Evolutionary conservation across 2,888 invertebrate species (phyloP), one percentile per base, ranked within the genome.

Genomic region (Plebejus melissa): DNA sequence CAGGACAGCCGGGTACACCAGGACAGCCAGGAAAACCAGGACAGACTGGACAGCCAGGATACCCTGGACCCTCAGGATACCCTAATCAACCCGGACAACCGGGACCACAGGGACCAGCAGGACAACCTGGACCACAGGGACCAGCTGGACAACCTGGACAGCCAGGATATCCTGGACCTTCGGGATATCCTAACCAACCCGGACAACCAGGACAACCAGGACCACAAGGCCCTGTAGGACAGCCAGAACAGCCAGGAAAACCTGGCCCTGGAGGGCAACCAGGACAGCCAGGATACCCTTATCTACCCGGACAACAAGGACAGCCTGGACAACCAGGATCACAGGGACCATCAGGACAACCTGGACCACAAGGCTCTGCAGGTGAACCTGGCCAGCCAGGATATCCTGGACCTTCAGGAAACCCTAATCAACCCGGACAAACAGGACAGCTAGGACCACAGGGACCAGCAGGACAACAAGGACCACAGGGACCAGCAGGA

Each of bases 401-500:
- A 16, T 16, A 69, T 16, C 77, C 78, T 22, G 80, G 80, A 6
- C 13, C 77, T 1, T 79, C 79, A 11, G 80, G 81, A 1, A n/a
- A 80, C 0, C 79, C 80, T 58, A 80, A 80, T 5, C 75, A 79
- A 77, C 81, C 80, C 16, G 82, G 80, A 36, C 76, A 80, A 22
- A 79, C 80, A 50, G 80, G 80, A 16, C 57, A 22, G 2, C 57
- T 22, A 4, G 89, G 82, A 87, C 9, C 54, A 4, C 54, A 54
- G 54, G 54, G 54, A 54, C 54, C 11, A 54, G 4, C 54, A 5
- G 79, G 80, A 0, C 46, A 79, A 0, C 80, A 85, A 89, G 89
- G 82, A 87, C 9, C 54, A 4, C 54, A 54, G 54, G 54, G 54
- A 54, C 54, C 11, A 54, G 4, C 54, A 5, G 22, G 22, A 22